phyloP scores from a whole-genome alignment of 1,140 invertebrate species.

The Delia radicum region DNA sequence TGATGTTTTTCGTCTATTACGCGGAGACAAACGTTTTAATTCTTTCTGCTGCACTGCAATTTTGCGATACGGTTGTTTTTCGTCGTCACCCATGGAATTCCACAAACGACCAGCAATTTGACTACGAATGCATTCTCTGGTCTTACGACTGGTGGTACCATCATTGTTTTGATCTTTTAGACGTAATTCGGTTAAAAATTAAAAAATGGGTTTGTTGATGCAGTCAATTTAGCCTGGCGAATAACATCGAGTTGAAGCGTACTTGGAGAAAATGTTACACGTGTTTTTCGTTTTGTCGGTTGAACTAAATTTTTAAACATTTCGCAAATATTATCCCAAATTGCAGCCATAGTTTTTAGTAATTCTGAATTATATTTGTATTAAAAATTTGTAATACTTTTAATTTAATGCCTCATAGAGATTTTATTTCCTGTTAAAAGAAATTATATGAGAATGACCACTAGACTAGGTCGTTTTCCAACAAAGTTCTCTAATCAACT shows the following conservation, averaged over 20 bases:
- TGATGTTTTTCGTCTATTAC: neutral
- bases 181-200: conserved; percentile 28
- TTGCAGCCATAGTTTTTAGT: conserved; percentile 10
- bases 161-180: neutral
- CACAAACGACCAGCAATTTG: conserved; percentile 24
- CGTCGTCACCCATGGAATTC: conserved; percentile 26
- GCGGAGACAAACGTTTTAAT: conserved; percentile 7
- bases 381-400: neutral
- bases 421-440: no score
- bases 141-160: neutral
- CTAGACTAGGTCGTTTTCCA: no score
- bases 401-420: no score
- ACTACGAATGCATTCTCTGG: neutral
- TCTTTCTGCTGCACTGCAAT: conserved; percentile 23
- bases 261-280: conserved; percentile 26
- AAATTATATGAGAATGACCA: no score
- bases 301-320: conserved; percentile 17
- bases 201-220: conserved; percentile 26
- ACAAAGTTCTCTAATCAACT: no score
- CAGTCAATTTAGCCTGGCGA: conserved; percentile 13
- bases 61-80: conserved; percentile 26
- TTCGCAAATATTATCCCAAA: conserved; percentile 28
- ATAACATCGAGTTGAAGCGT: conserved; percentile 24
- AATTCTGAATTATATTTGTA: neutral
- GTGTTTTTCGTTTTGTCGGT: conserved; percentile 15